phyloP scores from a whole-genome alignment of 2,888 invertebrate genomes.

The Pristionchus entomophagus region DNA sequence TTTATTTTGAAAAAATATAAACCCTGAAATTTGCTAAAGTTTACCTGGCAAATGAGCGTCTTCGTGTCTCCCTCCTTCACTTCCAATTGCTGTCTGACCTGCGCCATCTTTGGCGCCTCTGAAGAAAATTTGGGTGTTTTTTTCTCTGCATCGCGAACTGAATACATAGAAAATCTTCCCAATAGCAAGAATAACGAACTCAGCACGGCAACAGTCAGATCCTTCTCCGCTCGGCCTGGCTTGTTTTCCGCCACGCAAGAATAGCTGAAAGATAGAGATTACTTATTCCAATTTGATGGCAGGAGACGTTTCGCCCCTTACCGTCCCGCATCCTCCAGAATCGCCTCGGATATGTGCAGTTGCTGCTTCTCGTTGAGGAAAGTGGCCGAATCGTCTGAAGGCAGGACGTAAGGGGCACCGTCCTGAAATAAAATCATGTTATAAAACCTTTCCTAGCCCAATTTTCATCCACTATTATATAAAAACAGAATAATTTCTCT shows the following conservation, averaged over 20 bases:
- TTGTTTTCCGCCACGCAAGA: slow-evolving; percentile 81
- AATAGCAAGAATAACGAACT: slow-evolving; percentile 77
- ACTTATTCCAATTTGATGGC: no score
- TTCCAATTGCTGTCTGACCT: slow-evolving; percentile 55
- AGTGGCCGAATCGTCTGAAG: slow-evolving; percentile 38
- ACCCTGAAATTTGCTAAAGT: background rate
- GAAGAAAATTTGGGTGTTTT: slow-evolving; percentile 39
- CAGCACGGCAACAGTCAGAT: slow-evolving; percentile 80
- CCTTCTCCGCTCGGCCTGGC: slow-evolving; percentile 79
- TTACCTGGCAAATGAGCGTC: slow-evolving; percentile 78
- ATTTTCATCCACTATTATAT: no score
- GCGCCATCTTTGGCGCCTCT: slow-evolving; percentile 67
- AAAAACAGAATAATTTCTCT: no score
- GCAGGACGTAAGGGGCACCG: slow-evolving; percentile 27
- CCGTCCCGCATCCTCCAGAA: slow-evolving; percentile 51
- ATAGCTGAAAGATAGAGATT: slow-evolving; percentile 76
- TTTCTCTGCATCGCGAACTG: no score
- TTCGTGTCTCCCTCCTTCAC: slow-evolving; percentile 80
- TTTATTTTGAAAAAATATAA: background rate
- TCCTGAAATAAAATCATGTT: slow-evolving; percentile 58
- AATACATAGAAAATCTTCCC: background rate
- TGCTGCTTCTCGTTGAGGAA: slow-evolving; percentile 69
- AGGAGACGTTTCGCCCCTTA: no score
- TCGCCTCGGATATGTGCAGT: slow-evolving; percentile 62
- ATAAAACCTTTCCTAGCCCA: no score